Evolutionary conservation across 2,797 vertebrate species (phyloP), one percentile per base, ranked within the genome.

Genomic region (Syngnathus rostellatus): DNA sequence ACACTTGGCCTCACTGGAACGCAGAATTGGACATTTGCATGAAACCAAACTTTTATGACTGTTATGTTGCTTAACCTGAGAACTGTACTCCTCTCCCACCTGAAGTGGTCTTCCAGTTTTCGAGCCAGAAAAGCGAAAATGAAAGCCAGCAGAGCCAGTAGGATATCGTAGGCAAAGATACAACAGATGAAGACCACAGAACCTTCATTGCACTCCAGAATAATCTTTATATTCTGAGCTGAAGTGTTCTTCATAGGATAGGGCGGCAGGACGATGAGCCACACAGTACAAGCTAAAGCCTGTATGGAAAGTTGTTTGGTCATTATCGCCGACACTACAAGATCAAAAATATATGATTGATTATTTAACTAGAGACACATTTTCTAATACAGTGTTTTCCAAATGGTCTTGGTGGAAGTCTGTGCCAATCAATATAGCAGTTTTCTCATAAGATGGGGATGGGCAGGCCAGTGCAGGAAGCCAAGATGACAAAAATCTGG

Each of bases 161-260:
- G 84, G 54, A 92, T 87, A 70, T 94, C 92, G 5, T 93, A 90
- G 12, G 79, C 93, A n/a, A 94, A 93, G 64, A 93, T 75, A 6
- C 86, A 90, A 69, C 93, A 94, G 81, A 94, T 89, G 81, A 93
- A 93, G 73, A 93, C 66, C 12, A 94, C 77, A 31, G 92, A 94
- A 39, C 91, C 93, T 74, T 89, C 84, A 19, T 92, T 85, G 39
- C 94, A 95, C 80, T 94, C 93, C 7, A 94, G 89, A 73, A 94
- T 93, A 66, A 95, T 93, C 85, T 92, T 95, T 45, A 92, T 83
- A 63, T 92, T 94, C 86, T 93, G 92, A 59, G 87, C 82, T 0
- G 92, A 91, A 19, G 89, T 94, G 89, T 94, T 94, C 75, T 94
- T 94, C 39, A 90, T 67, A 0, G 92, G 85, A 21, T 81, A 80